Evolutionary conservation across 2,797 vertebrate genomes (phyloP).

Genomic region (Xenentodon cancila): DNA sequence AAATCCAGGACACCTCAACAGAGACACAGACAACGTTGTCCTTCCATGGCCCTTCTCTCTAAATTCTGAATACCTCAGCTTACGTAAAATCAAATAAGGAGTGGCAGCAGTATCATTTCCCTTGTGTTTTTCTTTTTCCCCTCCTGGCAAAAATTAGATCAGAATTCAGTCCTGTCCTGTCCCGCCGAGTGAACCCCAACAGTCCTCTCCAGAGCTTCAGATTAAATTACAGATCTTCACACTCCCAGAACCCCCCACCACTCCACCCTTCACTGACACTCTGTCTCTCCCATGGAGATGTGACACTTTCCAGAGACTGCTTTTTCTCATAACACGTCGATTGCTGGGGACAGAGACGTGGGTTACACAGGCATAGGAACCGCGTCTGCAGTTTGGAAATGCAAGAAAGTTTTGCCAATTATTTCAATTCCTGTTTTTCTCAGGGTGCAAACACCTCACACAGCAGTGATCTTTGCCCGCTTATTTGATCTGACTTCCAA

Average conservation of each 20-base stretch:
- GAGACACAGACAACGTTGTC: constrained; percentile 9
- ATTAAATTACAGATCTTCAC: constrained; percentile 78
- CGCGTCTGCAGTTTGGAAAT: constrained; percentile 46
- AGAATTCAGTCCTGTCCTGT: constrained; percentile 58
- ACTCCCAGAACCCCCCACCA: constrained; percentile 53
- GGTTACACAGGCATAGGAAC: constrained; percentile 17
- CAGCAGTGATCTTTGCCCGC: constrained; percentile 62
- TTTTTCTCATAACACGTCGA: constrained; percentile 62
- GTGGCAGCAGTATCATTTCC: constrained; percentile 46
- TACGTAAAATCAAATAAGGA: constrained; percentile 43
- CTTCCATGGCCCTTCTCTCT: constrained; percentile 5
- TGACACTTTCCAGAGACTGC: constrained; percentile 76
- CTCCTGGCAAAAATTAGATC: constrained; percentile 62
- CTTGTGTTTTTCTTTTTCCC: constrained; percentile 23
- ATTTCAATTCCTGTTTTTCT: constrained; percentile 20
- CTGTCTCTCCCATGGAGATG: constrained; percentile 64
- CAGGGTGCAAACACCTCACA: constrained; percentile 43
- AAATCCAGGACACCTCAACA: constrained; percentile 7
- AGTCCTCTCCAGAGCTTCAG: constrained; percentile 67
- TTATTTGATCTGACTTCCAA: constrained; percentile 51
- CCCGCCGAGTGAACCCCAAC: constrained; percentile 64
- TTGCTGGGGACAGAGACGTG: constrained; percentile 47
- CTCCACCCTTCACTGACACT: constrained; percentile 14
- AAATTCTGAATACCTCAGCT: constrained; percentile 23
- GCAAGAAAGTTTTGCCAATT: constrained; percentile 31